Base-by-base conservation (phyloP, 2,113 vertebrate genomes). In the Mesoclemmys tuberculata region DNA sequence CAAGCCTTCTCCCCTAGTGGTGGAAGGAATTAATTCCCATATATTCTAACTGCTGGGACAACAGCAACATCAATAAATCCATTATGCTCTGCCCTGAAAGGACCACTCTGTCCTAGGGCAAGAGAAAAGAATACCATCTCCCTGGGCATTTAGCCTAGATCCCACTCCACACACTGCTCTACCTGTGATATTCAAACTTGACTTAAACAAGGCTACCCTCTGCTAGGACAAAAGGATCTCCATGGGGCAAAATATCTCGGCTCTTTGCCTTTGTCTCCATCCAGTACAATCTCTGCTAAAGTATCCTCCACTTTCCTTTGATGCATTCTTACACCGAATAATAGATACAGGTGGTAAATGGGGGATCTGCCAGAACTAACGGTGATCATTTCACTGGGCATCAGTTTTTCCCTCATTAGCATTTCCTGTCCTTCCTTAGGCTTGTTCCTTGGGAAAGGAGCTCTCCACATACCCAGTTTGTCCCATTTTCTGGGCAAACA, bases 331-430 rank as follows among this genome's bases (percentile, higher is more conserved):
- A 93, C 24, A 56, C 35, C 83, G 74, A 89, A 35, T 84, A 85
- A 71, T 86, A 93, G 83, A 92, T 96, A 84, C 71, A 95, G 83
- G 85, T 97, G 84, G 84, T 91, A 80, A 87, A 96, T 27, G 81
- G 85, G 24, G 88, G 80, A 7, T 87, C 82, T 48, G 77, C 90
- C 94, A 85, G 88, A 97, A 46, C 84, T 80, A 89, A 93, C 88
- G 94, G 86, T 95, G 92, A 87, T 93, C 38, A 2, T 91, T 26
- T 93, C 90, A 91, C 77, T 90, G 84, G 26, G 48, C 93, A 91
- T 90, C 92, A 88, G 0, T 87, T 96, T 92, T 93, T 82, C 88
- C 92, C 83, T 92, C 75, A 41, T 64, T 85, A 89, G 18, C 83
- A 95, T 84, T 93, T 94, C 88, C 48, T 96, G 89, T 61, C 80